A percentile compares a stretch with the other conserved stretches of the same genome.
phyloP scores from a whole-genome alignment of 2,797 vertebrate species.

The Bradypodion ventrale region DNA sequence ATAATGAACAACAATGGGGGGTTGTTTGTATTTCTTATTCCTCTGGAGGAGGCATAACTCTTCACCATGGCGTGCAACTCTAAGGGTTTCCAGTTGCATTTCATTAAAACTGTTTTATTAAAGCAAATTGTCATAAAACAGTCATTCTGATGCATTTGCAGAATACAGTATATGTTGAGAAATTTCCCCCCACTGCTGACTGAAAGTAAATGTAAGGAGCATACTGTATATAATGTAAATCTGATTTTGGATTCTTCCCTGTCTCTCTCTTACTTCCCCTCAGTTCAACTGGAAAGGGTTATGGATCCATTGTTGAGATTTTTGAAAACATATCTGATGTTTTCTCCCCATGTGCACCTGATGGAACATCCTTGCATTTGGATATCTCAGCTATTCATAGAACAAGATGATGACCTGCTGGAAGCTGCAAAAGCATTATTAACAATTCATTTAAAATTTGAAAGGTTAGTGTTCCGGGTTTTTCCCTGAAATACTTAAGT shows the following conservation, averaged over 20 bases:
- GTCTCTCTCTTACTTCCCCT: not conserved
- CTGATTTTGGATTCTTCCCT: not conserved
- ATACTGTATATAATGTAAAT: not conserved
- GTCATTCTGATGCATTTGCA: not conserved
- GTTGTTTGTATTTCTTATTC: not conserved
- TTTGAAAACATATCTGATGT: conserved; percentile 70
- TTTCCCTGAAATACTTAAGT: not conserved
- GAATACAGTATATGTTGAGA: not conserved
- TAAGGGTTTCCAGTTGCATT: too few species aligned
- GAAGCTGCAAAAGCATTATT: conserved; percentile 85
- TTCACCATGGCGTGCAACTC: too few species aligned
- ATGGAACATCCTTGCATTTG: conserved; percentile 81
- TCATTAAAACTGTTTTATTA: not conserved
- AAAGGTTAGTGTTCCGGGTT: conserved; percentile 72
- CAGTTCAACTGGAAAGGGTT: conserved; percentile 66
- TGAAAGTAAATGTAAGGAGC: not conserved
- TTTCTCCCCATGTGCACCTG: conserved; percentile 38
- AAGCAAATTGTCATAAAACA: not conserved
- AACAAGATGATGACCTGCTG: conserved; percentile 96
- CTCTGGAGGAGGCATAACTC: too few species aligned
- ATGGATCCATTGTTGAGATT: conserved; percentile 76
- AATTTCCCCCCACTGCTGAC: not conserved
- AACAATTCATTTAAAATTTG: conserved; percentile 79
- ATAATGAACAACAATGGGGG: too few species aligned
- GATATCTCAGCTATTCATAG: conserved; percentile 85